A percentile compares a stretch with the other conserved stretches of the same genome.
These are phyloP conservation scores for Lynx canadensis DNA, from an alignment of 2,113 vertebrate species.

Conservation along the genomic window DNA sequence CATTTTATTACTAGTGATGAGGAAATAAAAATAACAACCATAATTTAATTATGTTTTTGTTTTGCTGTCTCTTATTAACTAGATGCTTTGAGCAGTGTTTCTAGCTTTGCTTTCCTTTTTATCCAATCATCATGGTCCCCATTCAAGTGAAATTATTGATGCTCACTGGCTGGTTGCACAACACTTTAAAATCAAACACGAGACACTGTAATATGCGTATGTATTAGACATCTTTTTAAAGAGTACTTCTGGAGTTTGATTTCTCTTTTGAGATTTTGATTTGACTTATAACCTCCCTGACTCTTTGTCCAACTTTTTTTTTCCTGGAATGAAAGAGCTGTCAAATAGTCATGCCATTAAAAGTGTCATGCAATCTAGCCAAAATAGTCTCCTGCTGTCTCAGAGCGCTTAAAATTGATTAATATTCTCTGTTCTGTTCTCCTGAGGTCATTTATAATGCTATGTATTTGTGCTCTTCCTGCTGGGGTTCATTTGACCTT, in stretches of 20 bases:
- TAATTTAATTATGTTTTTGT: neutral
- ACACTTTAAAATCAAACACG: slow-evolving; percentile 26
- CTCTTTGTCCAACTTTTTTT: neutral
- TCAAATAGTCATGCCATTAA: slow-evolving; percentile 44
- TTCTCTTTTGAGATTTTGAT: slow-evolving; percentile 43
- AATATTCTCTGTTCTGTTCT: slow-evolving; percentile 62
- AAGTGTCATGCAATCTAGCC: neutral
- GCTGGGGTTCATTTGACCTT: slow-evolving; percentile 55
- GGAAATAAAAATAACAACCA: slow-evolving; percentile 29
- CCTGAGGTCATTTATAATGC: slow-evolving; percentile 31
- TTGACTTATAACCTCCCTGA: slow-evolving; percentile 22
- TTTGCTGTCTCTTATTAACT: neutral
- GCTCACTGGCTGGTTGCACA: neutral
- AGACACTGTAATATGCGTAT: neutral
- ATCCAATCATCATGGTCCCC: neutral
- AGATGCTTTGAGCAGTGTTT: neutral
- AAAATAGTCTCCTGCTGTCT: slow-evolving; percentile 24
- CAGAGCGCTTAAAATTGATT: slow-evolving; percentile 11
- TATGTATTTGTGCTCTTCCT: neutral
- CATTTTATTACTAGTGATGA: neutral
- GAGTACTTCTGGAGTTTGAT: neutral
- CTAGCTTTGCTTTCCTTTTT: neutral
- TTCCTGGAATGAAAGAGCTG: slow-evolving; percentile 46
- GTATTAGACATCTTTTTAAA: neutral
- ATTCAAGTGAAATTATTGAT: neutral